These are phyloP conservation scores for Anorthoa munda DNA, from an alignment of 2,888 invertebrate genomes.

Conservation along the genomic window DNA sequence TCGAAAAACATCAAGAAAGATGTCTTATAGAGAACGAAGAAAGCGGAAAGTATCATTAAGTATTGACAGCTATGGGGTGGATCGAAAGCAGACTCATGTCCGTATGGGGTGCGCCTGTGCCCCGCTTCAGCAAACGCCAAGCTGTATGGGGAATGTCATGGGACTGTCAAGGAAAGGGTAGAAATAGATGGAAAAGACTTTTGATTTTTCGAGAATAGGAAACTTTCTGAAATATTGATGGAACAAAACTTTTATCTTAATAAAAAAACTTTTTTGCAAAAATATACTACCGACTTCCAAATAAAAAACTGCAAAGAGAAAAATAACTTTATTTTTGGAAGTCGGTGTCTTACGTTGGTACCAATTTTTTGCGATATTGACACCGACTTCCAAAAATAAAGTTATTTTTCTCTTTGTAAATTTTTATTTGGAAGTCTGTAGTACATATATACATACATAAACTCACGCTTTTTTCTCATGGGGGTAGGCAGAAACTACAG, in stretches of 20 bases:
- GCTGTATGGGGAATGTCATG: conserved; percentile 42
- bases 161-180: conserved; percentile 34
- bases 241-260: background rate
- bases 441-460: too few species aligned
- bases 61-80: conserved; percentile 72
- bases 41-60: conserved; percentile 76
- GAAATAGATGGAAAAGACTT: conserved; percentile 11
- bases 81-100: conserved; percentile 77
- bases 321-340: too few species aligned
- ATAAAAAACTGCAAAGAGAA: too few species aligned
- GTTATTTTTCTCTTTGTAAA: too few species aligned
- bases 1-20: conserved; percentile 62
- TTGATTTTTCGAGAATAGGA: background rate
- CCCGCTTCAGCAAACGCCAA: conserved; percentile 53
- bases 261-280: too few species aligned
- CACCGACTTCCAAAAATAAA: too few species aligned
- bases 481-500: too few species aligned
- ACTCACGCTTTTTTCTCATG: too few species aligned
- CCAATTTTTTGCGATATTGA: too few species aligned
- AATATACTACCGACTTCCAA: too few species aligned
- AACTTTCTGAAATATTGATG: background rate
- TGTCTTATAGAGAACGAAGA: conserved; percentile 62
- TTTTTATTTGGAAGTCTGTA: too few species aligned
- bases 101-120: conserved; percentile 63
- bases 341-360: too few species aligned